phyloP scores from a whole-genome alignment of 2,888 invertebrate genomes.

The Parapristionchus giblindavisi region DNA sequence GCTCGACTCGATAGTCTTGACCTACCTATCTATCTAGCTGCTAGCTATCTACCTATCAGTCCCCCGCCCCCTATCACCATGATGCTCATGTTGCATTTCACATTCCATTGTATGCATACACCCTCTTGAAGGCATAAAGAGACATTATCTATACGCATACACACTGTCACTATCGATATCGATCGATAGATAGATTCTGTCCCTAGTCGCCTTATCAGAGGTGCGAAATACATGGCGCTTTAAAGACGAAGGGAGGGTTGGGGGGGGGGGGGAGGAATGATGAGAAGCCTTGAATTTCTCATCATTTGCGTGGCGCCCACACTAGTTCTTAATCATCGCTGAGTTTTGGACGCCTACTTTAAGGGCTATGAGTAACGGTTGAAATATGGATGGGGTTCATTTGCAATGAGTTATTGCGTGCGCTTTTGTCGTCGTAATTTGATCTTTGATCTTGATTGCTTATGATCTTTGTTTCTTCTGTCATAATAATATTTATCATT shows the following conservation, averaged over 20 bases:
- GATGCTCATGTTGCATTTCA: too few relatives aligned
- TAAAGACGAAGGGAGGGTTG: slow-evolving; percentile 15
- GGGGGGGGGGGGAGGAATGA: background rate
- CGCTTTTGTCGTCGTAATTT: too few relatives aligned
- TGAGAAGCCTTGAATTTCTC: background rate
- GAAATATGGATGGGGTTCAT: too few relatives aligned
- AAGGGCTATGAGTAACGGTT: too few relatives aligned
- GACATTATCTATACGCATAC: slow-evolving; percentile 31
- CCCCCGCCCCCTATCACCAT: too few relatives aligned
- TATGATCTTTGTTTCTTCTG: background rate
- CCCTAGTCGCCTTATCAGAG: too few relatives aligned
- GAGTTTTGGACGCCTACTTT: too few relatives aligned
- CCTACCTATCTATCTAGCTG: background rate
- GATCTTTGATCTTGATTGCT: too few relatives aligned
- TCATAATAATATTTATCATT: background rate
- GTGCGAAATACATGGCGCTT: slow-evolving; percentile 23
- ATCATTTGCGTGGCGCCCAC: background rate
- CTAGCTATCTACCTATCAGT: too few relatives aligned
- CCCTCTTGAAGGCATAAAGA: slow-evolving; percentile 23
- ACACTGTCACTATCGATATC: too few relatives aligned
- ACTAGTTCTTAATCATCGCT: slow-evolving; percentile 19
- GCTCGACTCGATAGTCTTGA: background rate
- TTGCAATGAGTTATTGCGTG: too few relatives aligned
- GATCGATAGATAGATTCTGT: too few relatives aligned
- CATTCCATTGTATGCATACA: slow-evolving; percentile 31